Conservation (phyloP, 2,113 vertebrate species). For the Phodopus roborovskii region DNA sequence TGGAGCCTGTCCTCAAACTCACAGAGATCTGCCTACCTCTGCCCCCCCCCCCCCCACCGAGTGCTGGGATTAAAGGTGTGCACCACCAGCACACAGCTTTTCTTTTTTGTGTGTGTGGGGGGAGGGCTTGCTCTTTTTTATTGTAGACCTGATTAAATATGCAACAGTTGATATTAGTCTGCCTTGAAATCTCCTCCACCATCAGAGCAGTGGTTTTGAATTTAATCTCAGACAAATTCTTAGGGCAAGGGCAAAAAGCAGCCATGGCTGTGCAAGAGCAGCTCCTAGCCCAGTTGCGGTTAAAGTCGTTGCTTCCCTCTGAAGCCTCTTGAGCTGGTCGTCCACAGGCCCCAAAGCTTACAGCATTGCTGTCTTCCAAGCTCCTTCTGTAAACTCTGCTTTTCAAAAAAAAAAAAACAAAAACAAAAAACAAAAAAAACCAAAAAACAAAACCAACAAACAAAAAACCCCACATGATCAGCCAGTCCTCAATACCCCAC, state of each 20-base stretch:
- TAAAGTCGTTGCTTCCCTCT: background rate
- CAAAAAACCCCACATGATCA: no score
- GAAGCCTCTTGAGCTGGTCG: background rate
- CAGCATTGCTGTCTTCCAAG: background rate
- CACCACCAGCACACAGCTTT: no score
- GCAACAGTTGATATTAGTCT: background rate
- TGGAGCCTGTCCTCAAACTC: no score
- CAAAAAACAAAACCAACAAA: background rate
- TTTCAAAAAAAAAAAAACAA: background rate
- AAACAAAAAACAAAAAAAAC: background rate
- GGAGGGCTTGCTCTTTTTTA: background rate
- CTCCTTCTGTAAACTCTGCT: background rate
- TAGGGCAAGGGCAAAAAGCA: background rate
- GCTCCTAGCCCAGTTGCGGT: background rate
- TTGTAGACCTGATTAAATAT: background rate
- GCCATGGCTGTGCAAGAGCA: background rate
- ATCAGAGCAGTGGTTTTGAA: background rate
- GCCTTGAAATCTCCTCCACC: background rate
- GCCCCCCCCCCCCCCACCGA: no score
- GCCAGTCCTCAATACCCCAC: no score
- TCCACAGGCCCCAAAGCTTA: background rate
- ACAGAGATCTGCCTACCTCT: no score
- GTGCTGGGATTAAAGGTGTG: no score
- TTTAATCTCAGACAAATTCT: background rate
- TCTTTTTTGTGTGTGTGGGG: no score